Evolutionary conservation across 1,140 invertebrate species (phyloP).

Genomic region (Halotydeus destructor): DNA sequence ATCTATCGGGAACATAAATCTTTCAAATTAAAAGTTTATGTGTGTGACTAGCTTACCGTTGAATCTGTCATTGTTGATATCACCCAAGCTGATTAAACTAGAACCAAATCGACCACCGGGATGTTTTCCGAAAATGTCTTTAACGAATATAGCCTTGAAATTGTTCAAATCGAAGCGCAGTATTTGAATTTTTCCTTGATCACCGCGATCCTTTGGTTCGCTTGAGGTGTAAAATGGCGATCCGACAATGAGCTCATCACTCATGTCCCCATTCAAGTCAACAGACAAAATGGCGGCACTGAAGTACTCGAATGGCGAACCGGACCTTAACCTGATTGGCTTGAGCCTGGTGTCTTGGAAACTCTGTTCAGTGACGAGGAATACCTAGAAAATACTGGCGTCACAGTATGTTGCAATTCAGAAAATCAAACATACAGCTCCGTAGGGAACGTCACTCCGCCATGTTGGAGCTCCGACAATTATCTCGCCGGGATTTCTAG

Average conservation of each 20-base stretch:
- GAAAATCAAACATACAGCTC: no score
- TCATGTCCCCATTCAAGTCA: conserved; percentile 46
- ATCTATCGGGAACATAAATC: conserved; percentile 20
- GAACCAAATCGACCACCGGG: conserved; percentile 26
- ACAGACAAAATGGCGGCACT: conserved; percentile 41
- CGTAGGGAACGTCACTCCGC: no score
- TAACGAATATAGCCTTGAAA: not conserved
- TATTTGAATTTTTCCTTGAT: conserved; percentile 38
- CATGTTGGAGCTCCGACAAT: no score
- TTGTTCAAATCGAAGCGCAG: conserved; percentile 25
- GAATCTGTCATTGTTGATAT: conserved; percentile 30
- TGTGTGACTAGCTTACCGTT: conserved; percentile 61
- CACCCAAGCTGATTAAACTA: conserved; percentile 25
- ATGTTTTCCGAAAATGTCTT: conserved; percentile 13
- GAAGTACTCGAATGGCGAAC: conserved; percentile 40
- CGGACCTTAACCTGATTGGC: no score
- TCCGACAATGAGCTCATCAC: conserved; percentile 49
- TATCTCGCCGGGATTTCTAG: no score
- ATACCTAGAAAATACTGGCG: no score
- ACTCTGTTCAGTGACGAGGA: no score
- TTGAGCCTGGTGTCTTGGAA: no score
- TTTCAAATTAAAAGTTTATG: not conserved
- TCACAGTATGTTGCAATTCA: no score
- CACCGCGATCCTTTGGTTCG: conserved; percentile 19
- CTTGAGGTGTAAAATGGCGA: conserved; percentile 39